Evolutionary conservation across 2,888 invertebrate species (phyloP).

Genomic region (Pandemis corylana): DNA sequence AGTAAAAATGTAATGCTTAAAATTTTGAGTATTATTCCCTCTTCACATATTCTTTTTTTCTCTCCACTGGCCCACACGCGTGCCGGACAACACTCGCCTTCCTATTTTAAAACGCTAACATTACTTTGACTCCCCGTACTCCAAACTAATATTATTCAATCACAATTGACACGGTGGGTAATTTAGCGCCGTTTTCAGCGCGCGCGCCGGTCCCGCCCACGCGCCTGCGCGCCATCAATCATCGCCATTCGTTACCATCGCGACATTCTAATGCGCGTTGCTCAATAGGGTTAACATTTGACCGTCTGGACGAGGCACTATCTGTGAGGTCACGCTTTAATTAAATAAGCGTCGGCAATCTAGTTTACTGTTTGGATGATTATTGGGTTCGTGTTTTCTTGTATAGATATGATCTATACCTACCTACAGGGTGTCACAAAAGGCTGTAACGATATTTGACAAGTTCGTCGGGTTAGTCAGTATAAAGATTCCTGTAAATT

Average conservation of each 20-base stretch:
- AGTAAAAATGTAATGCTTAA: too few species aligned
- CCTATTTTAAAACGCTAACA: slow-evolving; percentile 3
- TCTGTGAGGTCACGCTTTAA: slow-evolving; percentile 50
- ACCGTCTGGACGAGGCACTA: slow-evolving; percentile 55
- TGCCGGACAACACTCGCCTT: neutral
- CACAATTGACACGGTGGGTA: slow-evolving; percentile 60
- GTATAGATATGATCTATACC: neutral
- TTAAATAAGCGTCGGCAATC: slow-evolving; percentile 36
- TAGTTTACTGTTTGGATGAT: slow-evolving; percentile 32
- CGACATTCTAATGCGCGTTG: slow-evolving; percentile 72
- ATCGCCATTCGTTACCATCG: slow-evolving; percentile 70
- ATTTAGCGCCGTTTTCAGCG: slow-evolving; percentile 56
- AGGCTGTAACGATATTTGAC: too few species aligned
- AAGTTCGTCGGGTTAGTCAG: too few species aligned
- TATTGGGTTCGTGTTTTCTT: neutral
- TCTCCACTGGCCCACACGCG: neutral
- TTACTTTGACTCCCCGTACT: neutral
- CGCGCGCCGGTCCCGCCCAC: slow-evolving; percentile 68
- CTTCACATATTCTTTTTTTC: too few species aligned
- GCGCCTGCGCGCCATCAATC: slow-evolving; percentile 71
- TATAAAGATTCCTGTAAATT: too few species aligned
- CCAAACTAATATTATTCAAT: slow-evolving; percentile 43
- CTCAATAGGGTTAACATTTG: slow-evolving; percentile 68
- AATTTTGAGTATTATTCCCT: too few species aligned
- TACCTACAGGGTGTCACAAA: too few species aligned